These are phyloP conservation scores for Aradophagus sp. DNA, from an alignment of 1,140 invertebrate species.

Conservation along the genomic window DNA sequence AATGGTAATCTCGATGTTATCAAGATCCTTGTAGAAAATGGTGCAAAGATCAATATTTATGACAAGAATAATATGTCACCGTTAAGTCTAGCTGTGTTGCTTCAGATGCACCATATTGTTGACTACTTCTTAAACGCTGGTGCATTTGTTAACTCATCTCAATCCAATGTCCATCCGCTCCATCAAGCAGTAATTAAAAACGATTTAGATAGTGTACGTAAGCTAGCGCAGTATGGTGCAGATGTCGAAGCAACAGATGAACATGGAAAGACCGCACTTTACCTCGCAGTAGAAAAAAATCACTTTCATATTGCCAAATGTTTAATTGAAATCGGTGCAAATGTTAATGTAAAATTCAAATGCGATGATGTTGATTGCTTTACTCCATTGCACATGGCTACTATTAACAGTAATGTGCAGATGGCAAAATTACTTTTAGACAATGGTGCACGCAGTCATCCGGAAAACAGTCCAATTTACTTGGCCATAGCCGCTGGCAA, in stretches of 20 bases:
- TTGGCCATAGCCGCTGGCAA: constrained; percentile 27
- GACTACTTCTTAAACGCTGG: constrained; percentile 26
- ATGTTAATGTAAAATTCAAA: constrained; percentile 18
- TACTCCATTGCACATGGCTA: constrained; percentile 25
- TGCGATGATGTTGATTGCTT: constrained; percentile 1
- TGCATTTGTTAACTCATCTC: background rate
- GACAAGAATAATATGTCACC: constrained; percentile 26
- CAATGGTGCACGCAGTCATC: background rate
- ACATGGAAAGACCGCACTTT: constrained; percentile 21
- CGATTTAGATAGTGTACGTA: constrained; percentile 9
- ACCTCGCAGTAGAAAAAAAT: constrained; percentile 27
- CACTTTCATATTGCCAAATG: background rate
- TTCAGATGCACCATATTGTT: background rate
- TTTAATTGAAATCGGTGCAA: constrained; percentile 8
- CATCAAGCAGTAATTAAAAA: constrained; percentile 5
- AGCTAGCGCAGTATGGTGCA: constrained; percentile 7
- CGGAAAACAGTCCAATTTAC: constrained; percentile 20
- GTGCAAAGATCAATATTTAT: constrained; percentile 20
- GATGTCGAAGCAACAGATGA: constrained; percentile 14
- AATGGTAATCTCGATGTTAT: constrained; percentile 9
- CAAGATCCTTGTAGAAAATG: constrained; percentile 13
- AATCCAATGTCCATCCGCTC: constrained; percentile 14
- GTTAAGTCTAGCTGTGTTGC: constrained; percentile 2
- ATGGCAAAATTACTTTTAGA: constrained; percentile 12
- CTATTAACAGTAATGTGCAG: constrained; percentile 9